Percentiles rank a stretch among this genome's conserved stretches.
phyloP scores from a whole-genome alignment of 2,113 vertebrate species.

The Camelus dromedarius region DNA sequence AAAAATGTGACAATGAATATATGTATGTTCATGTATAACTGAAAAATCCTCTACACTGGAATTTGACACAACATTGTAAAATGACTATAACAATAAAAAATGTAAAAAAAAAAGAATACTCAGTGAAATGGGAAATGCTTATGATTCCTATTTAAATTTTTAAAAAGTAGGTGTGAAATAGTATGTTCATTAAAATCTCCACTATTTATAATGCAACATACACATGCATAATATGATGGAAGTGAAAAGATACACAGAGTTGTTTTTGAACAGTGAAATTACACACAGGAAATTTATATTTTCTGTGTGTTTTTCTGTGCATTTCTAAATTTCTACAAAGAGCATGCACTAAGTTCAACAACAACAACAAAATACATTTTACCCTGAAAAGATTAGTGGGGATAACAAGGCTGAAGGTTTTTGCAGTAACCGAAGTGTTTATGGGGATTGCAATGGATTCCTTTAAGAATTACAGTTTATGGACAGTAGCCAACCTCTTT shows the following conservation, averaged over 20 bases:
- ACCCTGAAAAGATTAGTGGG: neutral
- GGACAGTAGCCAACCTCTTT: neutral
- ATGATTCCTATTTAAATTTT: neutral
- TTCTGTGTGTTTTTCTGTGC: neutral
- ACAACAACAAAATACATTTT: neutral
- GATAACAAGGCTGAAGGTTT: neutral
- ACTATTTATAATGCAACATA: neutral
- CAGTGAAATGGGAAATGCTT: neutral
- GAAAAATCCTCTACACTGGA: too few species aligned
- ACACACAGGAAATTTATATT: neutral
- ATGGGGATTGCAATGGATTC: neutral
- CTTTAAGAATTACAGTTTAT: neutral
- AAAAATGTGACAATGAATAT: too few species aligned
- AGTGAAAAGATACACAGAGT: neutral
- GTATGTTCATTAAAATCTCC: neutral
- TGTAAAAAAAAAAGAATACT: neutral
- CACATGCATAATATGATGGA: neutral
- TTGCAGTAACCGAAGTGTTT: neutral
- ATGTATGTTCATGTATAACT: too few species aligned
- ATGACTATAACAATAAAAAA: too few species aligned
- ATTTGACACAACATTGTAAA: too few species aligned
- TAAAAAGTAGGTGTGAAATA: neutral
- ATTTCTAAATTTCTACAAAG: slow-evolving; percentile 45
- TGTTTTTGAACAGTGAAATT: neutral
- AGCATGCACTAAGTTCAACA: neutral